Conservation (phyloP, 2,113 vertebrate genomes). For the Labeo catla region DNA sequence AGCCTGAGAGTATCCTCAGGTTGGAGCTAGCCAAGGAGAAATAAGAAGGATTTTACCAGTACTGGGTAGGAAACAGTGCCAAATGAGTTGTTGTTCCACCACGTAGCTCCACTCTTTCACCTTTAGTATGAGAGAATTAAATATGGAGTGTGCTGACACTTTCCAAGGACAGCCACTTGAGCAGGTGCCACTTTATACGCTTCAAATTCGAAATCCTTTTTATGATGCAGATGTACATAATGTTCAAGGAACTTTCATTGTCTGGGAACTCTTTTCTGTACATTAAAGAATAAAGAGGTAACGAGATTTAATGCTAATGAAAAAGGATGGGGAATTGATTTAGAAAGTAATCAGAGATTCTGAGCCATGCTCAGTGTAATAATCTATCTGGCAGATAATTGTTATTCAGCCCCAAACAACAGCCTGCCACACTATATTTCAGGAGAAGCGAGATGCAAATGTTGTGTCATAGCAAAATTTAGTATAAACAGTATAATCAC, state of each 20-base stretch:
- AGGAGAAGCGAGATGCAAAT: not conserved
- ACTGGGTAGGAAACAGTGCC: not conserved
- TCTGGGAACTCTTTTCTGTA: not conserved
- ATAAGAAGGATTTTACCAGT: conserved; percentile 23
- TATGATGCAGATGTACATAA: not conserved
- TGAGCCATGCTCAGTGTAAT: not conserved
- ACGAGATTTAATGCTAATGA: conserved; percentile 7
- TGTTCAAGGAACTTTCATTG: conserved; percentile 6
- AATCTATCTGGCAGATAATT: conserved; percentile 4
- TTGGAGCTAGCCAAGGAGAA: not conserved
- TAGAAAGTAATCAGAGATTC: conserved; percentile 21
- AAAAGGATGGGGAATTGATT: conserved; percentile 32
- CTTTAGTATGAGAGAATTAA: conserved; percentile 4
- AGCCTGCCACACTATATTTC: conserved; percentile 21
- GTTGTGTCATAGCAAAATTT: not conserved
- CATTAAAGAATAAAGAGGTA: not conserved
- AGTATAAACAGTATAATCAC: not conserved
- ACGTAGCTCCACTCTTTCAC: conserved; percentile 4
- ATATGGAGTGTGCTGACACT: not conserved
- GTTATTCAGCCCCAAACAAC: conserved; percentile 7
- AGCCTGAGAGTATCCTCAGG: conserved; percentile 4
- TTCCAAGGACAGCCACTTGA: not conserved
- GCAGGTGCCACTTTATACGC: conserved; percentile 16
- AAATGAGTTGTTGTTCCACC: conserved; percentile 13
- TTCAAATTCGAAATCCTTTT: conserved; percentile 3